Conservation (phyloP, 2,888 invertebrate species). For the Torymus texanus region DNA sequence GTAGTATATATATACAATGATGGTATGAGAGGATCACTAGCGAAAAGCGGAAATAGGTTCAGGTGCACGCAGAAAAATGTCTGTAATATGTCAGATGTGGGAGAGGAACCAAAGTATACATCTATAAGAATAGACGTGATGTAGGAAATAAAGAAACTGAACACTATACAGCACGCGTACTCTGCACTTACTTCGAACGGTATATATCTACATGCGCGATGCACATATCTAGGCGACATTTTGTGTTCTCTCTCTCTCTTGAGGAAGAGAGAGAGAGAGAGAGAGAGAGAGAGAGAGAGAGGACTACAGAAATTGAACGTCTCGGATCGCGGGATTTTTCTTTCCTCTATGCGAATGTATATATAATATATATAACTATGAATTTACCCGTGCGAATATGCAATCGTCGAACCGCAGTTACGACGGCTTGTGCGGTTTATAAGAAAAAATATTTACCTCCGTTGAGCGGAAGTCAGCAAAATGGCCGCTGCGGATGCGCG, state of each 20-base stretch:
- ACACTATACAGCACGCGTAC: too few relatives aligned
- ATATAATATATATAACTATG: neutral
- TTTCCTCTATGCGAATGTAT: neutral
- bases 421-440: slow-evolving; percentile 3
- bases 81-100: too few relatives aligned
- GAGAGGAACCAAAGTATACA: too few relatives aligned
- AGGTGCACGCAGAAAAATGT: too few relatives aligned
- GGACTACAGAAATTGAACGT: slow-evolving; percentile 7
- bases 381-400: neutral
- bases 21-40: too few relatives aligned
- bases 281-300: neutral
- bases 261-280: neutral
- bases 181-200: neutral
- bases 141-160: too few relatives aligned
- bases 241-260: too few relatives aligned
- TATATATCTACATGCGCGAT: neutral
- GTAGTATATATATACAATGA: too few relatives aligned
- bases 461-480: too few relatives aligned
- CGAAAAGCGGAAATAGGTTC: too few relatives aligned
- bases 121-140: too few relatives aligned
- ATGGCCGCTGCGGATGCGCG: neutral
- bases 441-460: slow-evolving; percentile 45
- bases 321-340: neutral
- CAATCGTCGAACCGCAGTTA: neutral
- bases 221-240: too few relatives aligned